Evolutionary conservation across 2,113 vertebrate species (phyloP).

Genomic region (Engystomops pustulosus): DNA sequence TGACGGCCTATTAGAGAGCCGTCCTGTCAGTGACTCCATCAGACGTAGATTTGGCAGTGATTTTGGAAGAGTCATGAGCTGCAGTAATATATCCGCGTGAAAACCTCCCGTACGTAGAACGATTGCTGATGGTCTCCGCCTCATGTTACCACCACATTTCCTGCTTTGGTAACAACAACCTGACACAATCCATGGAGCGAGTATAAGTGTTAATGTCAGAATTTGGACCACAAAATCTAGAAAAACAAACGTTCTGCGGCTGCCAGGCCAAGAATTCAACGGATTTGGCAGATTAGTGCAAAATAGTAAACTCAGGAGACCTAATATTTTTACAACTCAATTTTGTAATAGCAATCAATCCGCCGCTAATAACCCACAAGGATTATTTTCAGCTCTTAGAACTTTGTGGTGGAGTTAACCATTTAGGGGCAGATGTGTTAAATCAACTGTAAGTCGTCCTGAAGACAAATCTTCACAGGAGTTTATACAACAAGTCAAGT

Average conservation of each 20-base stretch:
- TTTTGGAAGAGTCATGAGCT: constrained; percentile 14
- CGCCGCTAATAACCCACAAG: constrained; percentile 7
- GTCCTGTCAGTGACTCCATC: background rate
- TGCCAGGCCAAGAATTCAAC: background rate
- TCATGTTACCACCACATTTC: background rate
- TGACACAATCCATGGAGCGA: background rate
- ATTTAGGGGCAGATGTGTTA: background rate
- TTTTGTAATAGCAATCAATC: constrained; percentile 35
- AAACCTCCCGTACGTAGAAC: background rate
- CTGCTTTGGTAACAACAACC: constrained; percentile 24
- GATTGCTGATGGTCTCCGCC: background rate
- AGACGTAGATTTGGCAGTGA: background rate
- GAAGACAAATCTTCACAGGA: background rate
- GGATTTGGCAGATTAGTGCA: constrained; percentile 37
- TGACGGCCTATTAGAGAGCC: background rate
- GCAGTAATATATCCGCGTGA: background rate
- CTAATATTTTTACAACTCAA: constrained; percentile 51
- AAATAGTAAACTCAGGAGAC: constrained; percentile 38
- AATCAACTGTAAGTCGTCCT: background rate
- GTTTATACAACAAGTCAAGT: background rate
- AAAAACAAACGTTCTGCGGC: constrained; percentile 20
- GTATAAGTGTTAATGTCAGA: constrained; percentile 40
- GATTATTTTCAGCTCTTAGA: background rate
- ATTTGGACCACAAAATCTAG: constrained; percentile 33
- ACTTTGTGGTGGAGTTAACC: background rate